Base-by-base conservation (phyloP, 2,113 vertebrate genomes). In the Hypomesus transpacificus region DNA sequence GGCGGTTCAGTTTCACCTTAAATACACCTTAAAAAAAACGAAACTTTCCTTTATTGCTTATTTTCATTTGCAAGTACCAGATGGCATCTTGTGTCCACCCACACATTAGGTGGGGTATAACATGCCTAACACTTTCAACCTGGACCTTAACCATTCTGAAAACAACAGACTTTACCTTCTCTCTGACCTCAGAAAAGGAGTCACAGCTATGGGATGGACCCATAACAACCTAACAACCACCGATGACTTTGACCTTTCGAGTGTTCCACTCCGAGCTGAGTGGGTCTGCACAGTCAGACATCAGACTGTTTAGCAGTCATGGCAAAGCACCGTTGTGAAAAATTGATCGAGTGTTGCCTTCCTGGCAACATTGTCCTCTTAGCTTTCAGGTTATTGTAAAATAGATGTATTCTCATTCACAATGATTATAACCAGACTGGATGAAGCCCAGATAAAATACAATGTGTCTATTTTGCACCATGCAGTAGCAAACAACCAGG, bases 71-170 rank as follows among this genome's bases (percentile, higher is more conserved):
- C 59, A 39, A 34, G 52, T 67, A 78, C 71, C 83, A 82, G 81
- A 83, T 82, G 81, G 79, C 31, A 2, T 73, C 75, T 77, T 54
- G 73, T 71, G 61, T 68, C 58, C 76, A 76, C 82, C 80, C 71
- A 80, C 75, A 76, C 75, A 75, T 70, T 46, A 13, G 24, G 60
- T 6, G 57, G n/a, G 11, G n/a, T 17, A 34, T 64, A 63, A 71
- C 20, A 56, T 62, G 57, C 63, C 66, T 52, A 61, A 46, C 39
- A 69, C 65, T 67, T 62, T 76, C 63, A 53, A 82, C 77, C 7
- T 71, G 75, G 63, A 26, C 68, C 77, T 70, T 65, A 79, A 60
- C 66, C 11, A 50, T 17, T 11, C 54, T 56, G 16, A 56, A 56
- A 18, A 17, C 16, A 56, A 56, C 54, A 20, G 26, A n/a, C 31